Percentiles rank a stretch among this genome's conserved stretches.
Evolutionary conservation across 2,888 invertebrate genomes (phyloP).

Genomic region (Micoletzkya japonica): DNA sequence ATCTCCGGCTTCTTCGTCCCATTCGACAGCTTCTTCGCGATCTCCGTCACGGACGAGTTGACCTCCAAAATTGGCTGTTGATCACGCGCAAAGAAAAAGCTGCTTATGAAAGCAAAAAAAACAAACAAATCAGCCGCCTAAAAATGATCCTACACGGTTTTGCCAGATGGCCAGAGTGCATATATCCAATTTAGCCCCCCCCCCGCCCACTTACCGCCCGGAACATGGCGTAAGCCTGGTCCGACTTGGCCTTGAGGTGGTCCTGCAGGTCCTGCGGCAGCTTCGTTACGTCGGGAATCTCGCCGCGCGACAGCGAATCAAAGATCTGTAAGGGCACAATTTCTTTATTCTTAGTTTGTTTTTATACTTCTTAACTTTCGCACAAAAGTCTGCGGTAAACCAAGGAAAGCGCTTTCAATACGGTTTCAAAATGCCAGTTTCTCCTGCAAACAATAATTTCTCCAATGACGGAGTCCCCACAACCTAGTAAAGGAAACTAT

Average conservation of each 20-base stretch:
- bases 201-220: not conserved
- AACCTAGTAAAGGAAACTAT: too few relatives aligned
- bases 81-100: not conserved
- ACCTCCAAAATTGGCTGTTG: not conserved
- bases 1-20: conserved; percentile 47
- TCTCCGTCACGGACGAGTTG: conserved; percentile 52
- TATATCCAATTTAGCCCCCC: not conserved
- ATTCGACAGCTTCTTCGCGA: conserved; percentile 56
- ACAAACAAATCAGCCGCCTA: not conserved
- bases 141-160: not conserved
- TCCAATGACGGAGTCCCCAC: too few relatives aligned
- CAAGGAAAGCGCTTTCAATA: too few relatives aligned
- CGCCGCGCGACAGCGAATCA: conserved; percentile 48
- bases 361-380: too few relatives aligned
- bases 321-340: conserved; percentile 41
- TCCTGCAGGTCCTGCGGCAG: conserved; percentile 57
- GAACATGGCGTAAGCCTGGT: conserved; percentile 45
- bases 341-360: too few relatives aligned
- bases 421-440: too few relatives aligned
- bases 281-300: conserved; percentile 56
- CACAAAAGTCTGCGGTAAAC: too few relatives aligned
- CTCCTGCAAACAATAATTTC: too few relatives aligned
- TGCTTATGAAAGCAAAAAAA: not conserved
- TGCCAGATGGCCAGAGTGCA: too few relatives aligned
- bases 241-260: conserved; percentile 54